Base-by-base conservation (phyloP, 1,140 invertebrate species). In the Augochlora pura region DNA sequence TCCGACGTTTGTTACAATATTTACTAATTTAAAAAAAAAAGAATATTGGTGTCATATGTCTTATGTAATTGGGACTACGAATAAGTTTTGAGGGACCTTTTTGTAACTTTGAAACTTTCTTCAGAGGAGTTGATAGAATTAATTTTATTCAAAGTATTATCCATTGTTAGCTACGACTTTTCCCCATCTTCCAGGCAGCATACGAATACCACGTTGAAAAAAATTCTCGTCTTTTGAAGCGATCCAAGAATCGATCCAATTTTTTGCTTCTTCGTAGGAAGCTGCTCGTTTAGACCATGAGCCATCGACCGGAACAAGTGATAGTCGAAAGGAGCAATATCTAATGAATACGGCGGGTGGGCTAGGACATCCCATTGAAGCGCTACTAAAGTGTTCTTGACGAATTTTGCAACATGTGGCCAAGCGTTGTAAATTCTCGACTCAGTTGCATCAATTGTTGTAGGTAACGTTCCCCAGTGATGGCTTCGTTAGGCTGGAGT, bases 21-120 rank as follows among this genome's bases (percentile, higher is more conserved):
- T n/a, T n/a, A n/a, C n/a, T n/a, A n/a, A n/a, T 93, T 93, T 93
- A 91, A 88, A 90, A 79, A 79, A 79, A 79, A 77, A 65, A 64
- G 27, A 23, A 39, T 25, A 52, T 8, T 12, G 72, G 54, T n/a
- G 54, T 57, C 1, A 7, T 39, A 5, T 42, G 72, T 46, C 46
- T 72, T 70, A 10, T 71, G 72, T 64, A n/a, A n/a, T n/a, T n/a
- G n/a, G n/a, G n/a, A n/a, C n/a, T n/a, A n/a, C n/a, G n/a, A n/a
- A n/a, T n/a, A n/a, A n/a, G n/a, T n/a, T n/a, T n/a, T n/a, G n/a
- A n/a, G n/a, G n/a, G n/a, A n/a, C n/a, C n/a, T n/a, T n/a, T n/a
- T n/a, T n/a, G n/a, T n/a, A n/a, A n/a, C n/a, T n/a, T n/a, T n/a
- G n/a, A n/a, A n/a, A n/a, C n/a, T n/a, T n/a, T n/a, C n/a, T n/a